phyloP scores from a whole-genome alignment of 2,888 invertebrate genomes.

The Polydrusus cervinus region DNA sequence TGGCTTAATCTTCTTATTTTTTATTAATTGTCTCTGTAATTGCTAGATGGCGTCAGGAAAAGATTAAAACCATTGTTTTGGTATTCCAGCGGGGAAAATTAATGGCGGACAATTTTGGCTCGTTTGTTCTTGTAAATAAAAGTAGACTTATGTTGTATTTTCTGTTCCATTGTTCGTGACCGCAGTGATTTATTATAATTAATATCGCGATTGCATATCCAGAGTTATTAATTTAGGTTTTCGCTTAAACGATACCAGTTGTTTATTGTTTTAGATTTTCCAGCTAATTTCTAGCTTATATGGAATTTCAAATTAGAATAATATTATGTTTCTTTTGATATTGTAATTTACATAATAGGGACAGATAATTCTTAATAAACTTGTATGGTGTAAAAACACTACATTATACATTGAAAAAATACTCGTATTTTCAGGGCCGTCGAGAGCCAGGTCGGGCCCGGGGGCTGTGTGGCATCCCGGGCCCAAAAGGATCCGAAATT shows the following conservation, averaged over 20 bases:
- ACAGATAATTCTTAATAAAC: no score
- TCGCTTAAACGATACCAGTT: constrained; percentile 16
- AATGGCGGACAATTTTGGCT: constrained; percentile 70
- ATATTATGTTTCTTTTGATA: neutral
- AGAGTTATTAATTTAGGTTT: constrained; percentile 18
- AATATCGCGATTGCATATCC: constrained; percentile 28
- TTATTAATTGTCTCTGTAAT: constrained; percentile 70
- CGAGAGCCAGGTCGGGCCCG: no score
- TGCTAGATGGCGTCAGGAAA: constrained; percentile 69
- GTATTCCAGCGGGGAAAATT: constrained; percentile 69
- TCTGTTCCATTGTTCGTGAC: constrained; percentile 48
- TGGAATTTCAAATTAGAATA: neutral
- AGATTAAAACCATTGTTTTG: constrained; percentile 70
- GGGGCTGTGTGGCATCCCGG: no score
- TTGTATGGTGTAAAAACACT: no score
- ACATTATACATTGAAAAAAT: no score
- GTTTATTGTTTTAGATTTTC: constrained; percentile 23
- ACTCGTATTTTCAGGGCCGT: no score
- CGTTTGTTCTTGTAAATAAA: constrained; percentile 69
- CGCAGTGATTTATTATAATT: constrained; percentile 50
- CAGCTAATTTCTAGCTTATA: constrained; percentile 16
- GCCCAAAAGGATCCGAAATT: no score
- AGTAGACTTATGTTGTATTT: constrained; percentile 66
- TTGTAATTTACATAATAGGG: no score
- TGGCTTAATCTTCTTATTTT: constrained; percentile 48